Evolutionary conservation across 2,888 invertebrate genomes (phyloP), one percentile per base, ranked within the genome.

Genomic region (Drosophila merina): DNA sequence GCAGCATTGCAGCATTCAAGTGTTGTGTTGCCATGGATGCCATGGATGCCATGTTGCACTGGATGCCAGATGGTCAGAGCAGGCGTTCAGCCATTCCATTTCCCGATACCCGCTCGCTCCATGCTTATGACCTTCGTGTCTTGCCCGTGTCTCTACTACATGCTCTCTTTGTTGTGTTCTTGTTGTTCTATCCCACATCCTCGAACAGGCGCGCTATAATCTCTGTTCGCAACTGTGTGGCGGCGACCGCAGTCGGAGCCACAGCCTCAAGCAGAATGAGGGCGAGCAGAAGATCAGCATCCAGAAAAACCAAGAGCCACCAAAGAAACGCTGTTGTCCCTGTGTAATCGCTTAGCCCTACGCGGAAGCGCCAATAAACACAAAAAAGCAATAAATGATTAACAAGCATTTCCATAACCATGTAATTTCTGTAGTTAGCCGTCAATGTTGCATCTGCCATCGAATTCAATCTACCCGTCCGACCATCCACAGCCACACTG

Each of bases 151-250:
- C 85, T 70, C 81, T 77, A 77, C 74, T 71, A 86, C 49, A 71
- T 77, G 78, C 85, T 63, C 68, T 72, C 64, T 83, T 86, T 86
- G 77, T 80, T 81, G 86, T 88, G 84, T 86, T 81, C n/a, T 36
- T 79, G 82, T 82, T 89, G 76, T 87, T 72, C 73, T 79, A 71
- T 83, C 78, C 80, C 70, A 78, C 64, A 84, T 62, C 57, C 56
- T 50, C 54, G 68, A 75, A 86, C 72, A 89, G 89, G 89, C 89
- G 76, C 84, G 81, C 76, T 91, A 88, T 88, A 79, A 83, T 76
- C 79, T 89, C 79, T 90, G 89, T 79, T 83, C 89, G 85, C 85
- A 90, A 74, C 77, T 89, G 79, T 89, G 91, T 77, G 86, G 88
- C 73, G 77, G 60, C 57, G 79, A 76, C 63, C 74, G 71, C 71